Base-by-base conservation (phyloP, 2,888 invertebrate species). In the Heliconius erato region DNA sequence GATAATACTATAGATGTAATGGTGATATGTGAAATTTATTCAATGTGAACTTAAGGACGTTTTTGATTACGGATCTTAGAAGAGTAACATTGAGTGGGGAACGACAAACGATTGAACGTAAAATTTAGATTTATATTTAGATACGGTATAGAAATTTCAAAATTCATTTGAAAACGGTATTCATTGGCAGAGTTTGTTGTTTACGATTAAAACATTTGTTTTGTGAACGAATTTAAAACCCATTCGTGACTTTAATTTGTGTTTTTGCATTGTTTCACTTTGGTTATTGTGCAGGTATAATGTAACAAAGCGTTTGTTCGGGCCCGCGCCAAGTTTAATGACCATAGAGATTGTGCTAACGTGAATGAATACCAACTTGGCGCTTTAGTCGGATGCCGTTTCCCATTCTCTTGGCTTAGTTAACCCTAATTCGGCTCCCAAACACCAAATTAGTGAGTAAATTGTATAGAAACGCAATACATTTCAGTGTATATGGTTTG, bases 381-480 rank as follows among this genome's bases (percentile, higher is more conserved):
- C 54, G 26, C 35, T 49, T 59, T 44, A 44, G 80, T 84, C 84
- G 85, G 84, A 87, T 87, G 85, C 87, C 88, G 88, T 88, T 88
- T 88, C 87, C 89, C 87, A 86, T 87, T 83, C 86, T 86, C 84
- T 86, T 85, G 86, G 82, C 85, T 88, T 92, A 93, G 91, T 90
- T 91, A 91, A 89, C 89, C 88, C 87, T 90, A 90, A 92, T 91
- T 93, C 92, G 94, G 90, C 92, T 91, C 89, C 90, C 90, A 88
- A 94, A 95, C 95, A 95, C 95, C 94, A 95, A 93, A 91, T 89
- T 95, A 95, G 95, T 90, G 90, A 88, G 91, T 94, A 94, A 93
- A 92, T 91, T 94, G 92, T 94, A 92, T 92, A 93, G 90, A 91
- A 92, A 92, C 91, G 92, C 92, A 93, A 94, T 94, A 94, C 91